These are phyloP conservation scores for Agapornis roseicollis DNA, from an alignment of 2,113 vertebrate species.

Conservation along the genomic window DNA sequence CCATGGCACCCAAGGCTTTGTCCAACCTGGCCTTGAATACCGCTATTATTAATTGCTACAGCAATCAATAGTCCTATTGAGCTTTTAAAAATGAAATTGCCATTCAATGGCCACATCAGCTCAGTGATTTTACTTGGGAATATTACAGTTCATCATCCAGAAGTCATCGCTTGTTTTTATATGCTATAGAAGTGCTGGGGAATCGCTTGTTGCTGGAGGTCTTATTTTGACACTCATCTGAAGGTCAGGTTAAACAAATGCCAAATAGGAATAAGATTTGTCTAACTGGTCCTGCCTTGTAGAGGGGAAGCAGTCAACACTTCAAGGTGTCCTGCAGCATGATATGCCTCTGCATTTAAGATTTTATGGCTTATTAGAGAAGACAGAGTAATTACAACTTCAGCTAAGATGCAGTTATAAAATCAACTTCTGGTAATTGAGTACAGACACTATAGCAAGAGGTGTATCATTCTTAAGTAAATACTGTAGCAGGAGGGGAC, in stretches of 20 bases:
- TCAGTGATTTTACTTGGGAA: background rate
- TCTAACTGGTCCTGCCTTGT: background rate
- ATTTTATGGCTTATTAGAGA: slow-evolving; percentile 34
- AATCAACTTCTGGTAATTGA: slow-evolving; percentile 30
- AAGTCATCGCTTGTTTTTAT: background rate
- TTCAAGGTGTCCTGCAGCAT: slow-evolving; percentile 28
- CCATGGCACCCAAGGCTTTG: no score
- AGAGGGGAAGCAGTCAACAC: background rate
- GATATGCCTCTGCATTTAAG: background rate
- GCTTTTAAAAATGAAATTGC: background rate
- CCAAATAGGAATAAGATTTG: background rate
- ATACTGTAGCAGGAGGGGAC: background rate
- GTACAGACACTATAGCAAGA: slow-evolving; percentile 10
- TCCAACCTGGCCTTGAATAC: no score
- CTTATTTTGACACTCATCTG: background rate
- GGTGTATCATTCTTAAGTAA: slow-evolving; percentile 3
- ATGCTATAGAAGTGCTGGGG: background rate
- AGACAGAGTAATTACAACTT: slow-evolving; percentile 43
- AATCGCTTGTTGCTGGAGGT: background rate
- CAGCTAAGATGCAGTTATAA: background rate
- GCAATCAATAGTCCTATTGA: background rate
- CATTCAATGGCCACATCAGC: background rate
- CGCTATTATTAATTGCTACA: background rate
- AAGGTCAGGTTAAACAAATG: slow-evolving; percentile 55
- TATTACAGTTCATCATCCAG: background rate